A percentile compares a stretch with the other conserved stretches of the same genome.
These are phyloP conservation scores for Heliothis peltigera DNA, from an alignment of 2,888 invertebrate species.

Conservation along the genomic window DNA sequence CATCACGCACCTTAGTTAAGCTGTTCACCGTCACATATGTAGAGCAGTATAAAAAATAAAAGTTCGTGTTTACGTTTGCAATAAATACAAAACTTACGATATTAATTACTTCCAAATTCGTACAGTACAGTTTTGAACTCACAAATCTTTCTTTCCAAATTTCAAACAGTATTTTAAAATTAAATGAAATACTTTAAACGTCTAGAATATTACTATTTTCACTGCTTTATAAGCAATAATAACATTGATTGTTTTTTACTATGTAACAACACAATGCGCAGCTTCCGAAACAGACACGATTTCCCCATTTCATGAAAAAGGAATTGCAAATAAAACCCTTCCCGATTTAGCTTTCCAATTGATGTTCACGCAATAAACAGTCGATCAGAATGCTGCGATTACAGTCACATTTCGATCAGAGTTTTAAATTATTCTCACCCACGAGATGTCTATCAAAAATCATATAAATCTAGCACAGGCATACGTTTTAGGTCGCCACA, in stretches of 20 bases:
- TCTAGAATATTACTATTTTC: background rate
- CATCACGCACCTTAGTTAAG: background rate
- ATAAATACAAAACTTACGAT: background rate
- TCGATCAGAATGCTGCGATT: constrained; percentile 50
- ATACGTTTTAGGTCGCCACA: constrained; percentile 74
- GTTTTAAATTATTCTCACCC: constrained; percentile 63
- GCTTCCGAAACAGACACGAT: constrained; percentile 8
- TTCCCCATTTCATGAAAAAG: constrained; percentile 21
- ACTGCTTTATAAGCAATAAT: background rate
- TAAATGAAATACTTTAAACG: background rate
- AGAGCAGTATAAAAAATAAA: background rate
- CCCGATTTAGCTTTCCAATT: constrained; percentile 40
- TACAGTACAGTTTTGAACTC: no score
- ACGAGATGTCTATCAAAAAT: constrained; percentile 74
- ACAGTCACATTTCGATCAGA: constrained; percentile 60
- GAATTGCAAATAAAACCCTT: constrained; percentile 46
- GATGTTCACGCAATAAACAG: constrained; percentile 44
- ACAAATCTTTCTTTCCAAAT: no score
- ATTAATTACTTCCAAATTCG: no score
- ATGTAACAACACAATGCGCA: background rate
- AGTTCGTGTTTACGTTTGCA: constrained; percentile 12
- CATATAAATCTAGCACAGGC: constrained; percentile 77
- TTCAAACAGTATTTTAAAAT: no score
- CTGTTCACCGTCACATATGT: background rate
- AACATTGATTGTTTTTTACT: constrained; percentile 5